These are phyloP conservation scores for Macquaria ambigua DNA, from an alignment of 2,113 vertebrate genomes.

Conservation along the genomic window DNA sequence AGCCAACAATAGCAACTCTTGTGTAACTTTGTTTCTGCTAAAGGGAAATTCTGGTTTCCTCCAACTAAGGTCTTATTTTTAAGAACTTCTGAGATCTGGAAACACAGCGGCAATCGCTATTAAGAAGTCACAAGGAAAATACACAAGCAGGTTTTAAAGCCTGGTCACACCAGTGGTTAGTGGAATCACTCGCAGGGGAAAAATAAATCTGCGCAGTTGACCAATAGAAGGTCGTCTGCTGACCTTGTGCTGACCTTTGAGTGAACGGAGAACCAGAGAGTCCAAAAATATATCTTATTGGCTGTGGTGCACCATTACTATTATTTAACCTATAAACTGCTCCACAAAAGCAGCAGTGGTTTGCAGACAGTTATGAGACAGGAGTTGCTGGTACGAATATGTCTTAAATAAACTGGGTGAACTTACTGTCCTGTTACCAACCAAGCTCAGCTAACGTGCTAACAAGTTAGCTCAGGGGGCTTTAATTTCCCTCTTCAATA, in stretches of 20 bases:
- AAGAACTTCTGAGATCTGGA: background rate
- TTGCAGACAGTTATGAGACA: background rate
- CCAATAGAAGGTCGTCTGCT: background rate
- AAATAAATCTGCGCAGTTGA: background rate
- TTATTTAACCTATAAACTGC: background rate
- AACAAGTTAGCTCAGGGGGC: background rate
- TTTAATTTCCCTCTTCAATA: background rate
- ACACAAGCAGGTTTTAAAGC: background rate
- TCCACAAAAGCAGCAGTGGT: background rate
- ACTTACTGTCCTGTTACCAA: background rate
- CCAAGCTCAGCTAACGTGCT: background rate
- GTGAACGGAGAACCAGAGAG: background rate
- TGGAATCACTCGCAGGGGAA: background rate
- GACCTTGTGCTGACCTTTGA: background rate
- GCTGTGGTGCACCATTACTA: background rate
- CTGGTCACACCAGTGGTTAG: background rate
- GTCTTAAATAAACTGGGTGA: background rate
- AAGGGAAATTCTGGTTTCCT: background rate
- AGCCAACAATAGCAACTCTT: background rate
- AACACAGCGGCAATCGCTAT: background rate
- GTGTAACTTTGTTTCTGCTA: background rate
- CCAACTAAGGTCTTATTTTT: background rate
- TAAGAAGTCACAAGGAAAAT: background rate
- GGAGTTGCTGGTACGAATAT: background rate
- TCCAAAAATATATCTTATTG: no score